Percentiles rank a stretch among this genome's conserved stretches.
phyloP scores from a whole-genome alignment of 1,140 invertebrate species.

The Drosophila pseudoobscura region DNA sequence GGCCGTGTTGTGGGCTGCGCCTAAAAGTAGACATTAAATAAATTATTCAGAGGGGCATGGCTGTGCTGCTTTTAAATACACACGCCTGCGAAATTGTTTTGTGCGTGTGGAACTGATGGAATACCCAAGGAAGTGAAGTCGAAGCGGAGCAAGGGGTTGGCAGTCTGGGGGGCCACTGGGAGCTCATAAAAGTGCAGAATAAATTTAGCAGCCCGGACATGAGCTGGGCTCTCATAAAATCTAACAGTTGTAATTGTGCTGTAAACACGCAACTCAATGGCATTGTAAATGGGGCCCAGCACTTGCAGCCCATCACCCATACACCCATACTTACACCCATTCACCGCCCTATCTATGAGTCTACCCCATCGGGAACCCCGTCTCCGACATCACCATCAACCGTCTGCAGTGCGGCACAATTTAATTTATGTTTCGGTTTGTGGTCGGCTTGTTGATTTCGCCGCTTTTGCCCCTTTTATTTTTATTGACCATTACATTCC shows the following conservation, averaged over 20 bases:
- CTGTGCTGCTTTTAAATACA: conserved; percentile 60
- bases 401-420: conserved; percentile 69
- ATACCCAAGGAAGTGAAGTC: not conserved
- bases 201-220: conserved; percentile 56
- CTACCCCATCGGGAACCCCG: conserved; percentile 2
- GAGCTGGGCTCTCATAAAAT: conserved; percentile 71
- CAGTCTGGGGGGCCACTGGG: conserved; percentile 23
- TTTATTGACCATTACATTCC: conserved; percentile 74
- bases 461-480: conserved; percentile 63
- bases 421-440: conserved; percentile 72
- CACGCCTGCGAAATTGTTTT: conserved; percentile 60
- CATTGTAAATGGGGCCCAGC: conserved; percentile 58
- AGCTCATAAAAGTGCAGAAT: conserved; percentile 76
- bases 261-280: conserved; percentile 81
- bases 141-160: not conserved
- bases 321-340: not conserved
- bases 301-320: conserved; percentile 25
- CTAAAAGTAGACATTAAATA: conserved; percentile 81
- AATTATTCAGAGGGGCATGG: conserved; percentile 64
- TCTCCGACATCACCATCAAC: not conserved
- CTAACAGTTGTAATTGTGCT: conserved; percentile 80
- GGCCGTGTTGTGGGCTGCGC: conserved; percentile 41
- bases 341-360: conserved; percentile 26
- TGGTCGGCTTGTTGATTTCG: conserved; percentile 74
- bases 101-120: conserved; percentile 30